A percentile compares a stretch with the other conserved stretches of the same genome.
Evolutionary conservation across 2,888 invertebrate species (phyloP).

Genomic region (Electrophaes corylata): DNA sequence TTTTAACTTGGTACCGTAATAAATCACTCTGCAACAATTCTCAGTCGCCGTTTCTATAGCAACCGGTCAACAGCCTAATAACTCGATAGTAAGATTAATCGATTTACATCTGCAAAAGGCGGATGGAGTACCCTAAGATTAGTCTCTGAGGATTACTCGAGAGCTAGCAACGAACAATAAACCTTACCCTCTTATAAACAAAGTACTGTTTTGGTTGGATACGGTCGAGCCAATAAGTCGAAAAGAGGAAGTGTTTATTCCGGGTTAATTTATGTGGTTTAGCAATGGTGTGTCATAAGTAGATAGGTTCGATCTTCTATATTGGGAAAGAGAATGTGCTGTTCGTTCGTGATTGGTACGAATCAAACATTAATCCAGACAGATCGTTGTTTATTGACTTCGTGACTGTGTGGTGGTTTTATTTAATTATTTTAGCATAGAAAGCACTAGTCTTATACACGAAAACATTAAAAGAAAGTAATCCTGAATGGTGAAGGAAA

Average conservation of each 20-base stretch:
- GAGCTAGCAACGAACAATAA: conserved; percentile 35
- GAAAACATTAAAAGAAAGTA: too few species aligned
- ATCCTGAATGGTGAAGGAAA: too few species aligned
- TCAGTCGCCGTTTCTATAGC: conserved; percentile 52
- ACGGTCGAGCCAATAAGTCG: conserved; percentile 46
- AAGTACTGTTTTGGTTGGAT: conserved; percentile 35
- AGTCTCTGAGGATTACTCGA: conserved; percentile 71
- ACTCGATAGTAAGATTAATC: conserved; percentile 75
- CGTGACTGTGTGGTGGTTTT: background rate
- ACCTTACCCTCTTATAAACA: conserved; percentile 38
- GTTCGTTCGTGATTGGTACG: conserved; percentile 16
- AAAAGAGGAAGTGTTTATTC: conserved; percentile 33
- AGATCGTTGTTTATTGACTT: conserved; percentile 4
- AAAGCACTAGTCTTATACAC: background rate
- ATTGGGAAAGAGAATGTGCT: conserved; percentile 21
- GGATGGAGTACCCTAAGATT: conserved; percentile 68
- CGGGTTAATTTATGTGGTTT: conserved; percentile 37
- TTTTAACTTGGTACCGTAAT: conserved; percentile 32
- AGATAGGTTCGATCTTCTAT: conserved; percentile 25
- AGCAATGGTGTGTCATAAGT: conserved; percentile 35
- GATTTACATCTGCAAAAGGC: conserved; percentile 74
- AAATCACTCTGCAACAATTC: conserved; percentile 36
- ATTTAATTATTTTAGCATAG: background rate
- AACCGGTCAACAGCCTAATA: conserved; percentile 66
- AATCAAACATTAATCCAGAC: background rate